Percentiles rank a stretch among this genome's conserved stretches.
Conservation (phyloP, 2,113 vertebrate species). For the Chloroceryle aenea region DNA sequence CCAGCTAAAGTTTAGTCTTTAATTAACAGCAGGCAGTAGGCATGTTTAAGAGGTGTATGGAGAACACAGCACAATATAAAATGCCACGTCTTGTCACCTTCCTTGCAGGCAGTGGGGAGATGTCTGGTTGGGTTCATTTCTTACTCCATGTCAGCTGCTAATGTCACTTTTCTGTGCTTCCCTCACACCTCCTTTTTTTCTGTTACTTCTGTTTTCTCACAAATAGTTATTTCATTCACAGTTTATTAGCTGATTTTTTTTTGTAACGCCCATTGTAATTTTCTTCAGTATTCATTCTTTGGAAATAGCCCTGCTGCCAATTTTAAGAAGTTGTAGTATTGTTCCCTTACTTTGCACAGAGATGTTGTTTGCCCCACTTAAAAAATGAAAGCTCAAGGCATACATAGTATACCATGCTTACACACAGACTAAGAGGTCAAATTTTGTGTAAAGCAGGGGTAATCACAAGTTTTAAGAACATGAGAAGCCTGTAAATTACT, state of each 20-base stretch:
- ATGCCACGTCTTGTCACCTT: neutral
- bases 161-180: neutral
- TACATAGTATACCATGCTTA: neutral
- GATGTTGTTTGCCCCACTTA: neutral
- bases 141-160: neutral
- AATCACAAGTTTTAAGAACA: constrained; percentile 14
- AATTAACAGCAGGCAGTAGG: neutral
- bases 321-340: neutral
- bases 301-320: neutral
- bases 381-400: neutral
- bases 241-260: neutral
- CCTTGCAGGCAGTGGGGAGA: fast-evolving
- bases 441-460: neutral
- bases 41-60: neutral
- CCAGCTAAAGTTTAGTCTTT: neutral
- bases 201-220: neutral
- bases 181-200: neutral
- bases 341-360: neutral
- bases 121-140: neutral
- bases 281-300: neutral
- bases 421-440: neutral
- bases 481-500: constrained; percentile 59
- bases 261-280: neutral
- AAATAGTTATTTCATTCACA: neutral
- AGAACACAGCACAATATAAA: neutral